Evolutionary conservation across 2,113 vertebrate species (phyloP), one percentile per base, ranked within the genome.

Genomic region (Verasper variegatus): DNA sequence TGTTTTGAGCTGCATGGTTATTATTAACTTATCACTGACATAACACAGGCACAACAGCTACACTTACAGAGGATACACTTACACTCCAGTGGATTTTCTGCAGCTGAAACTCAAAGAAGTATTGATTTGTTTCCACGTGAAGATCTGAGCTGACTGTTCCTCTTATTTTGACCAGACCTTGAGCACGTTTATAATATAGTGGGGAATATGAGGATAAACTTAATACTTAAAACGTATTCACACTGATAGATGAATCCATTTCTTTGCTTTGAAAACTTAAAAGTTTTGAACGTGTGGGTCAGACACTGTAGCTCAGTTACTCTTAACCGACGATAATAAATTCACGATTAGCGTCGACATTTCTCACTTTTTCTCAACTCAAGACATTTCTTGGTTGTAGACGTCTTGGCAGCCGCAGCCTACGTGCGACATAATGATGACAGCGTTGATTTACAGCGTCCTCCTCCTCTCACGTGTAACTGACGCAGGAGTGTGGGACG

Each of bases 381-480:
- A 31, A 31, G 31, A 31, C 27, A 6, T 31, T 31, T 4, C 27
- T 1, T 31, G 27, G 27, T 31, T 31, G 27, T 31, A 31, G 5
- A 6, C 27, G 27, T 31, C 27, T 31, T 6, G 27, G 27, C 27
- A 6, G 70, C 24, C 13, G 60, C 37, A 49, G 51, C 64, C 24
- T 45, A 54, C 47, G 65, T 40, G 13, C 54, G 35, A 10, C 57
- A 66, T 62, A 61, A 80, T 71, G 45, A 68, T 51, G 49, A 56
- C 52, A 31, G n/a, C 24, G 58, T 31, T 55, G 68, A 78, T 84
- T 78, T 80, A 67, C 72, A 77, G 55, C 40, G 1, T 5, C 55
- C 60, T 68, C 55, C 60, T 68, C 72, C 63, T 76, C 72, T 82
- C 78, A 74, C 71, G 79, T 86, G 84, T 65, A 80, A 81, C 81